Evolutionary conservation across 1,140 invertebrate species (phyloP).

Genomic region (Drosophila mayri): DNA sequence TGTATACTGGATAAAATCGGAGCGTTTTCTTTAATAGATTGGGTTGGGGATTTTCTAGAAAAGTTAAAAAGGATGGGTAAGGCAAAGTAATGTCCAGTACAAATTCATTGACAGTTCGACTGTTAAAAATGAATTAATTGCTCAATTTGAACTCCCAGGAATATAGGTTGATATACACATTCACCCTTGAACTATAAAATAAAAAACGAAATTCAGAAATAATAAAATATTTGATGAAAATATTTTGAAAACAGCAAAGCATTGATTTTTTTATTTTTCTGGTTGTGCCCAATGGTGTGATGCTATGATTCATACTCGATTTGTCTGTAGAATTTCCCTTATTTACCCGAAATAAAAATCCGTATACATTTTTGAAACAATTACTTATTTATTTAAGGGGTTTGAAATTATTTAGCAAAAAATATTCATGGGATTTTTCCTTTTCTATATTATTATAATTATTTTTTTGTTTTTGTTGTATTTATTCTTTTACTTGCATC

Average conservation of each 20-base stretch:
- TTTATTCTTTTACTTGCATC: slow-evolving; percentile 9
- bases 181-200: too few species aligned
- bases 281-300: too few species aligned
- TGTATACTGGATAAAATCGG: slow-evolving; percentile 12
- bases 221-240: too few species aligned
- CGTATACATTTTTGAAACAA: slow-evolving; percentile 64
- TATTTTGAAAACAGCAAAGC: too few species aligned
- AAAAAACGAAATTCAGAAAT: too few species aligned
- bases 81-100: too few species aligned
- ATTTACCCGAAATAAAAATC: background rate
- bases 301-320: too few species aligned
- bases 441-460: slow-evolving; percentile 7
- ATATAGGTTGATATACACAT: too few species aligned
- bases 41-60: background rate
- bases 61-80: background rate
- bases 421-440: slow-evolving; percentile 55
- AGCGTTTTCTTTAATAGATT: background rate
- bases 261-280: too few species aligned
- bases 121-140: too few species aligned
- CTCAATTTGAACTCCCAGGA: too few species aligned
- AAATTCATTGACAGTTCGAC: too few species aligned
- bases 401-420: slow-evolving; percentile 78
- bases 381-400: slow-evolving; percentile 73
- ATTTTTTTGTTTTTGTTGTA: slow-evolving; percentile 13
- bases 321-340: background rate